Evolutionary conservation across 2,797 vertebrate genomes (phyloP).

Genomic region (Enoplosus armatus): DNA sequence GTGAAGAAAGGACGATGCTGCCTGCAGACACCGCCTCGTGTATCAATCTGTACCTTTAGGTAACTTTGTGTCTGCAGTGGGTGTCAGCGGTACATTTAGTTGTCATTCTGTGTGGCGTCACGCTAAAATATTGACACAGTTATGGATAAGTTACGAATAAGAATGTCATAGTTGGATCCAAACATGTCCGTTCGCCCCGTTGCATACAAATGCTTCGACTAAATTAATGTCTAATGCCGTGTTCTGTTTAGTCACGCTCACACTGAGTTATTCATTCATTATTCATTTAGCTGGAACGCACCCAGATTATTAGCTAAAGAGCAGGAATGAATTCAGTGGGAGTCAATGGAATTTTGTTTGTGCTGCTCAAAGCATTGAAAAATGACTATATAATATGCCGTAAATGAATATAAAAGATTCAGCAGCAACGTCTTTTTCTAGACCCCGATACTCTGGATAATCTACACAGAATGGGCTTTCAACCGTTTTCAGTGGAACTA

Average conservation of each 20-base stretch:
- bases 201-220: too few relatives aligned
- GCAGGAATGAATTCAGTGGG: too few relatives aligned
- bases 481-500: not conserved
- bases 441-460: not conserved
- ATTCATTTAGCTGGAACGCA: too few relatives aligned
- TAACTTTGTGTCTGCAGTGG: not conserved
- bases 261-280: too few relatives aligned
- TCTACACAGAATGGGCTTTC: not conserved
- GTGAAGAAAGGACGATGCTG: not conserved
- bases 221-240: too few relatives aligned
- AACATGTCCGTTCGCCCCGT: too few relatives aligned
- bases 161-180: not conserved
- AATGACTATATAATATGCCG: not conserved
- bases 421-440: not conserved
- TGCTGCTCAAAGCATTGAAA: not conserved
- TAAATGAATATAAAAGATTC: not conserved
- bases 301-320: too few relatives aligned
- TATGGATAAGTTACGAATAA: not conserved
- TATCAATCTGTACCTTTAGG: not conserved
- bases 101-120: not conserved
- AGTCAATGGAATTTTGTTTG: not conserved
- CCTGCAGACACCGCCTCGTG: not conserved
- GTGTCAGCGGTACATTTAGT: not conserved
- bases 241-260: too few relatives aligned
- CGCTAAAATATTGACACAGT: not conserved